Percentiles rank a stretch among this genome's conserved stretches.
These are phyloP conservation scores for Notolepis coatsorum DNA, from an alignment of 2,797 vertebrate species.

Conservation along the genomic window DNA sequence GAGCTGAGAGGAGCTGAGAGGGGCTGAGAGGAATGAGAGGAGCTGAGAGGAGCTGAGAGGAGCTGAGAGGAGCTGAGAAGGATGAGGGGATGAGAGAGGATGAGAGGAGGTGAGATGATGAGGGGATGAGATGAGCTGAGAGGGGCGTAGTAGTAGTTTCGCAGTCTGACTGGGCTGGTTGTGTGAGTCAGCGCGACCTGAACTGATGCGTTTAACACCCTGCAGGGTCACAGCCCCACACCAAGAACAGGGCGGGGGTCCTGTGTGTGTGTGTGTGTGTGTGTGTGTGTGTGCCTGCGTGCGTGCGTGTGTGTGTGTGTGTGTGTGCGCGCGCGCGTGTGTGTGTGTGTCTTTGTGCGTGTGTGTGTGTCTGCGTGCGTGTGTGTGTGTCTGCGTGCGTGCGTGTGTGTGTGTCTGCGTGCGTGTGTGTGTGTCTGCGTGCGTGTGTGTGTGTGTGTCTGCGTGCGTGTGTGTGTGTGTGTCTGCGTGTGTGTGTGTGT, in stretches of 20 bases:
- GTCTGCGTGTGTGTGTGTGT: not conserved
- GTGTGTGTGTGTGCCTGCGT: constrained; percentile 23
- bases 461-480: not conserved
- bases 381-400: constrained; percentile 1
- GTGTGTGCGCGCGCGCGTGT: not conserved
- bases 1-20: too few relatives aligned
- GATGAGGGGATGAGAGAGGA: too few relatives aligned
- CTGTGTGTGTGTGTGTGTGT: constrained; percentile 33
- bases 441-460: constrained; percentile 20
- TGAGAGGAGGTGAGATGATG: too few relatives aligned
- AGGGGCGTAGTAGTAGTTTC: too few relatives aligned
- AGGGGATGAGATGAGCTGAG: constrained; percentile 13
- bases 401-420: constrained; percentile 36
- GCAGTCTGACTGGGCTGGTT: too few relatives aligned
- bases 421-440: constrained; percentile 22
- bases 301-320: constrained; percentile 20
- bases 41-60: too few relatives aligned
- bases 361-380: not conserved
- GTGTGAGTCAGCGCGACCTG: constrained; percentile 44
- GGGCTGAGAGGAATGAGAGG: too few relatives aligned
- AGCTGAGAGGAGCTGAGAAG: too few relatives aligned
- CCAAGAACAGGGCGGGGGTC: not conserved
- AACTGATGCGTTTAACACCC: constrained; percentile 58
- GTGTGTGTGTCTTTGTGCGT: not conserved
- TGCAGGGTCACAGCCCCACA: constrained; percentile 40